These are phyloP conservation scores for Sternotherus odoratus DNA, from an alignment of 2,797 vertebrate genomes.

Conservation along the genomic window DNA sequence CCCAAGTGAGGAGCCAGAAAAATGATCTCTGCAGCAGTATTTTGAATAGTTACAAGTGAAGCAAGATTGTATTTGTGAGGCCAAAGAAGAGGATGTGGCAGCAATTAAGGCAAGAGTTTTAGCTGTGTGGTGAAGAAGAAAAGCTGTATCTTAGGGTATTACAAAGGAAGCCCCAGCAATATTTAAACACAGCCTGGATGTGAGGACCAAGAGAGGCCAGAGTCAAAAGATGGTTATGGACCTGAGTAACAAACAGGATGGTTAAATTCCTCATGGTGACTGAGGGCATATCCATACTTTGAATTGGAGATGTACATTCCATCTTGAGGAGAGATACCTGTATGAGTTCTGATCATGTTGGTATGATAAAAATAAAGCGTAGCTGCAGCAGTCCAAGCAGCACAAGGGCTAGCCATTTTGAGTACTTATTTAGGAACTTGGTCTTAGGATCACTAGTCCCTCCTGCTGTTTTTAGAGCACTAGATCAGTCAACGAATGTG, in stretches of 20 bases:
- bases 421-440: background rate
- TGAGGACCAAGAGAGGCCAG: background rate
- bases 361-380: background rate
- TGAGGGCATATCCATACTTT: background rate
- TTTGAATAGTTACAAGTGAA: background rate
- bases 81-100: background rate
- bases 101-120: background rate
- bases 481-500: background rate
- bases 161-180: background rate
- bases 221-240: background rate
- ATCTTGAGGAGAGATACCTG: background rate
- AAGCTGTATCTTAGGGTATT: background rate
- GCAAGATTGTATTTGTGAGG: background rate
- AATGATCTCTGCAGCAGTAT: background rate
- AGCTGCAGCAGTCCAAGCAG: background rate
- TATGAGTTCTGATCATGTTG: background rate
- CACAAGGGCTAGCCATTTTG: background rate
- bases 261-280: background rate
- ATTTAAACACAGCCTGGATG: background rate
- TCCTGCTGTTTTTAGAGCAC: background rate
- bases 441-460: background rate
- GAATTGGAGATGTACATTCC: background rate
- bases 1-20: background rate
- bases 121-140: background rate
- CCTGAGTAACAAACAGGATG: background rate